Base-by-base conservation (phyloP, 2,113 vertebrate species). In the Nematolebias whitei region DNA sequence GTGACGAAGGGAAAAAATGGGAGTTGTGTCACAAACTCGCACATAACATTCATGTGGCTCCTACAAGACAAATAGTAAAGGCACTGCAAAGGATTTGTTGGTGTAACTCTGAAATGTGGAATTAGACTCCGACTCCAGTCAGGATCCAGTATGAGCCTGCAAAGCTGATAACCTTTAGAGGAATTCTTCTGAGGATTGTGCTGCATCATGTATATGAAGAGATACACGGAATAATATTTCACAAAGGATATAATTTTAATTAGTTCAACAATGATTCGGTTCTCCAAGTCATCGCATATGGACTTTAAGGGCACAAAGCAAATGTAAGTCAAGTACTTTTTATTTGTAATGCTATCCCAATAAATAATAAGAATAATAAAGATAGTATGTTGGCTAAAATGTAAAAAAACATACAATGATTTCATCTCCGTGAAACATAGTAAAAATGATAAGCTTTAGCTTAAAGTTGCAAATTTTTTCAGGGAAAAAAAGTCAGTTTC, bases 271-370 rank as follows among this genome's bases (percentile, higher is more conserved):
- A 78, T 71, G 71, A 70, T 54, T 13, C 4, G 52, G 12, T 9
- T 57, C n/a, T 63, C 12, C 18, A 29, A 57, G 18, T 63, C 55
- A 23, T 49, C 53, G 40, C 20, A 24, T 7, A 32, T 61, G 48
- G 66, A 70, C 32, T 14, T 71, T 9, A 32, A 49, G 29, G 52
- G 54, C 40, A 26, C 45, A 41, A 76, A 61, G 29, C 52, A n/a
- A 67, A 65, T 69, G 76, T 84, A 67, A 80, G 83, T 79, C 22
- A 23, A 40, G 20, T 40, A 26, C 6, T 18, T 59, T 39, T 47
- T 8, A 43, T 62, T 19, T 65, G 23, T 5, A 41, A n/a, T n/a
- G n/a, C n/a, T n/a, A n/a, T n/a, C n/a, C n/a, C n/a, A n/a, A n/a
- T n/a, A n/a, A n/a, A n/a, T n/a, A n/a, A n/a, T n/a, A n/a, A n/a